Evolutionary conservation across 2,888 invertebrate species (phyloP), one percentile per base, ranked within the genome.

Genomic region (Epiblema foenella): DNA sequence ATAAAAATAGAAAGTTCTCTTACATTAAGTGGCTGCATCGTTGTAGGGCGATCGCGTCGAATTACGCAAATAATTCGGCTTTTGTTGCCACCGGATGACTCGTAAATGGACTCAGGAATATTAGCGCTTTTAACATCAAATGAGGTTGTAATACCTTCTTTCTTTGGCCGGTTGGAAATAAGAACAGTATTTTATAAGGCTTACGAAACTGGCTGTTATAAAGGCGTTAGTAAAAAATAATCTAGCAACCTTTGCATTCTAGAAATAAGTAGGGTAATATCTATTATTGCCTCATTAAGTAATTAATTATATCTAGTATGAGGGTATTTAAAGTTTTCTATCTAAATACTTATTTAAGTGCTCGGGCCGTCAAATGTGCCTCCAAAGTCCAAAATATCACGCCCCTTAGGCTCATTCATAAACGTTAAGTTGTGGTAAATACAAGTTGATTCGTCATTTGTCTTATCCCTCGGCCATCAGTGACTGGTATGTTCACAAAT

Each of bases 1-100:
- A 77, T 75, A 75, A 75, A 76, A 79, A 81, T 82, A 79, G 82
- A 82, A 80, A 79, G 68, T 72, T 18, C 76, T 77, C 78, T 81
- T 77, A 77, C 75, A 75, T 68, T 79, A 84, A 83, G 83, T 83
- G 78, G 77, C 76, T 74, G 70, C 76, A 77, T 75, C 75, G 79
- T 78, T 76, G 75, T 72, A 64, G 71, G 70, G 73, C 63, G 76
- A 75, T 77, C 74, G 75, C 75, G 77, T 78, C 76, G 75, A 77
- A 74, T 74, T 68, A 70, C 69, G 69, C 65, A 56, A 69, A 59
- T 68, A 75, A 75, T 73, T 69, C 69, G 69, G 62, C 64, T 62
- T 74, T 74, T 74, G 58, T 70, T 69, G 56, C 24, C 42, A 15
- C 46, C 42, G 66, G 62, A 59, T 66, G 52, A 58, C 64, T 71